These are phyloP conservation scores for Desmophyllum pertusum DNA, from an alignment of 92 coral and sea anemone species.

Conservation along the genomic window DNA sequence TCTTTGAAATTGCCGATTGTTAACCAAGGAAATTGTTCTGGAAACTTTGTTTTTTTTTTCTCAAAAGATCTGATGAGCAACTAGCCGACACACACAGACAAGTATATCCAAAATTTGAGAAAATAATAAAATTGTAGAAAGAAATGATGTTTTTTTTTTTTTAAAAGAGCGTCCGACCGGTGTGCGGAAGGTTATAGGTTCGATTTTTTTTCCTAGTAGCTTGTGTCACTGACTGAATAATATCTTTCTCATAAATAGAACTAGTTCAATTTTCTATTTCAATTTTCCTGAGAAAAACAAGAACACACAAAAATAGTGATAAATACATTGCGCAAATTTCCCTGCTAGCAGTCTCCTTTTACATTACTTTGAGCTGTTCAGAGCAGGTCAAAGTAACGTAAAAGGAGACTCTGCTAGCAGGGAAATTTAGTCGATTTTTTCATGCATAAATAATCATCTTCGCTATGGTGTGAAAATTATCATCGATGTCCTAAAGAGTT, in stretches of 20 bases:
- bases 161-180: too few relatives aligned
- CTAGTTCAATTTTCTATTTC: background rate
- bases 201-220: too few relatives aligned
- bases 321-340: background rate
- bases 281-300: background rate
- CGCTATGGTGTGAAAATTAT: background rate
- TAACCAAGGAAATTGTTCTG: background rate
- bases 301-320: background rate
- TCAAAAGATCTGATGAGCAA: background rate
- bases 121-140: too few relatives aligned
- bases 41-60: background rate
- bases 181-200: too few relatives aligned
- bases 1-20: slow-evolving; percentile 14
- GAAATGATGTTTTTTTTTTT: too few relatives aligned
- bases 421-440: too few relatives aligned
- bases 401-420: too few relatives aligned
- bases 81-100: background rate
- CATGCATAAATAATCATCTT: background rate
- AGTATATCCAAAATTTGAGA: background rate
- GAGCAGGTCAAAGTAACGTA: too few relatives aligned
- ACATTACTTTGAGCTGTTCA: background rate
- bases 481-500: background rate
- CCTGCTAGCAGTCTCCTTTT: too few relatives aligned
- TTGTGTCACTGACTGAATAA: too few relatives aligned
- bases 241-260: too few relatives aligned